A percentile compares a stretch with the other conserved stretches of the same genome.
phyloP scores from a whole-genome alignment of 1,140 invertebrate genomes.

The Zaprionus ornatus region DNA sequence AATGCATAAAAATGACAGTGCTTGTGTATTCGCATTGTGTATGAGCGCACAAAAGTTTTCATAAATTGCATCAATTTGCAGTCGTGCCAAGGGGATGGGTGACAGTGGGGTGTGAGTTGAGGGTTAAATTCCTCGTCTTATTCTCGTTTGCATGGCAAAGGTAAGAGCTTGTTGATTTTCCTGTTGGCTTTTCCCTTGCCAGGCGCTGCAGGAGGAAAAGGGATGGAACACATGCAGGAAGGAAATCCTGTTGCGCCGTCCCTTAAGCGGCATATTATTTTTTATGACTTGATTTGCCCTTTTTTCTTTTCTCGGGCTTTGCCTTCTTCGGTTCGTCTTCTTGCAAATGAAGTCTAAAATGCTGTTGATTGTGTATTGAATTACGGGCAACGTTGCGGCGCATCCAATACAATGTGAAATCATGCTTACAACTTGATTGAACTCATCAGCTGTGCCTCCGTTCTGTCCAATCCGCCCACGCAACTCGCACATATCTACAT shows the following conservation, averaged over 20 bases:
- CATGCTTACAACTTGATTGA: conserved; percentile 81
- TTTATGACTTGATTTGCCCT: conserved; percentile 77
- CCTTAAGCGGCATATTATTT: conserved; percentile 72
- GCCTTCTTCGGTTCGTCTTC: conserved; percentile 8
- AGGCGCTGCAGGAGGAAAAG: not conserved
- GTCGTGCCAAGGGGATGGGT: conserved; percentile 20
- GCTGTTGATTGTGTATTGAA: conserved; percentile 79
- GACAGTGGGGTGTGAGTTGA: not conserved
- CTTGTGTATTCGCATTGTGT: conserved; percentile 77
- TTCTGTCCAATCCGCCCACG: not conserved
- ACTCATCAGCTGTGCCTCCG: conserved; percentile 60
- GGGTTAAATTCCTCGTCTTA: conserved; percentile 8
- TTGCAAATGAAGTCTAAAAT: conserved; percentile 76
- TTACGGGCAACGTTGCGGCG: conserved; percentile 59
- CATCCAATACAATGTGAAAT: conserved; percentile 72
- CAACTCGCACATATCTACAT: not conserved
- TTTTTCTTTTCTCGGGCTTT: conserved; percentile 34
- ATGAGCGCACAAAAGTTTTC: conserved; percentile 80
- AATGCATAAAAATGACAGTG: conserved; percentile 78
- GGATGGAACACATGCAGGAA: conserved; percentile 31
- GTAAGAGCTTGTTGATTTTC: conserved; percentile 62
- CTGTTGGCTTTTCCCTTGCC: conserved; percentile 32
- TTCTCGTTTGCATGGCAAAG: conserved; percentile 55
- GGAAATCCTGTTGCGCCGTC: conserved; percentile 69
- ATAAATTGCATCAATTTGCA: conserved; percentile 80